A percentile compares a stretch with the other conserved stretches of the same genome.
Conservation (phyloP, 2,888 invertebrate species). For the Cephus runcator region DNA sequence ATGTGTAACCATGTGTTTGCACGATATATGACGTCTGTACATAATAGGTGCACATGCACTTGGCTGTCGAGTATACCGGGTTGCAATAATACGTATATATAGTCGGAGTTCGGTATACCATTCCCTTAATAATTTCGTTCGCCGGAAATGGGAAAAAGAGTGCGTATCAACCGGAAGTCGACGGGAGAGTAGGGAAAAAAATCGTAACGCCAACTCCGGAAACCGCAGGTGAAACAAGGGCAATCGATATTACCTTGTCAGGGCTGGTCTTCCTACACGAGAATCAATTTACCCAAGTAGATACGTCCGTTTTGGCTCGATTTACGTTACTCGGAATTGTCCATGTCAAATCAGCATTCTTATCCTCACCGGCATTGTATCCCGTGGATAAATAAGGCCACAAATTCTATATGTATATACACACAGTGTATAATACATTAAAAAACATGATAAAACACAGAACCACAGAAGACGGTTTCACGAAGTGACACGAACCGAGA, state of each 20-base stretch:
- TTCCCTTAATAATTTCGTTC: constrained; percentile 32
- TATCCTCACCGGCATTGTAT: not conserved
- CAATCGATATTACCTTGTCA: constrained; percentile 12
- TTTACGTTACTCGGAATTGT: not conserved
- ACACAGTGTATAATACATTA: too few species aligned
- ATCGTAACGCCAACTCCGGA: constrained; percentile 26
- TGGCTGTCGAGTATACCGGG: not conserved
- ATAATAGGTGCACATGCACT: not conserved
- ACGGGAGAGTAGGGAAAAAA: not conserved
- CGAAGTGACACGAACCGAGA: not conserved
- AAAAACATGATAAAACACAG: not conserved
- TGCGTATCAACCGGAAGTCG: constrained; percentile 20
- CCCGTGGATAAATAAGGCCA: not conserved
- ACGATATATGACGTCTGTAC: not conserved
- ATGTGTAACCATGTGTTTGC: not conserved
- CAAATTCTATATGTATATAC: not conserved
- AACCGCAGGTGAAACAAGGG: constrained; percentile 29
- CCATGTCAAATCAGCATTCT: not conserved
- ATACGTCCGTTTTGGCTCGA: not conserved
- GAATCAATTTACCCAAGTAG: not conserved
- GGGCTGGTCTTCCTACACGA: not conserved
- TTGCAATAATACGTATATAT: not conserved
- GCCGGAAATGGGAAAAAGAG: constrained; percentile 19
- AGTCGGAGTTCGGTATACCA: not conserved
- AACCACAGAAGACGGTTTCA: not conserved